A percentile compares a stretch with the other conserved stretches of the same genome.
These are phyloP conservation scores for Geococcyx californianus DNA, from an alignment of 2,113 vertebrate genomes.

Conservation along the genomic window DNA sequence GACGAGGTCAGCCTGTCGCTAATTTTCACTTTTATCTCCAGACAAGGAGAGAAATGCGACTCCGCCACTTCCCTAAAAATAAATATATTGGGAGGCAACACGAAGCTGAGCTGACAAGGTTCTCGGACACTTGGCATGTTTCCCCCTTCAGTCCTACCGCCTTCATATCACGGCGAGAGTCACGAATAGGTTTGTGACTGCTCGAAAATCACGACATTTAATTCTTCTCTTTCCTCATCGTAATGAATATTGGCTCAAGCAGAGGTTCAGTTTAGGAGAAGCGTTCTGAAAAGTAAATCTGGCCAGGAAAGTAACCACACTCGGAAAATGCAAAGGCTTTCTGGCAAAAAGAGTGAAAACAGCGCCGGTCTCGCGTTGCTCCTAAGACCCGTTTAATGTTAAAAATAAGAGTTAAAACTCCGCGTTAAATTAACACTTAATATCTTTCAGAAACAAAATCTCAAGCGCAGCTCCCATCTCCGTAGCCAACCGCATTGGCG, in stretches of 20 bases:
- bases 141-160: too few species aligned
- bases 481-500: accelerated
- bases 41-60: background rate
- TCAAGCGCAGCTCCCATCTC: background rate
- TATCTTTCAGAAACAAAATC: background rate
- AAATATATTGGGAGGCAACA: background rate
- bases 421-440: background rate
- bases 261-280: background rate
- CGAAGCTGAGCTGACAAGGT: background rate
- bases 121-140: background rate
- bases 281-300: background rate
- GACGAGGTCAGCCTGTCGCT: slow-evolving; percentile 10
- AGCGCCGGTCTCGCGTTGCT: background rate
- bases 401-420: background rate
- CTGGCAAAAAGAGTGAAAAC: background rate
- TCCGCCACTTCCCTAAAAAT: background rate
- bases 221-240: background rate
- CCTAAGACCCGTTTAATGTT: background rate
- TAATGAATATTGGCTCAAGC: background rate
- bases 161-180: accelerated
- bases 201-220: background rate
- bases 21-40: slow-evolving; percentile 19
- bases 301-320: background rate
- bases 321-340: background rate
- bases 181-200: background rate